Evolutionary conservation across 2,797 vertebrate genomes (phyloP), one percentile per base, ranked within the genome.

Genomic region (Poeciliopsis presidionis): DNA sequence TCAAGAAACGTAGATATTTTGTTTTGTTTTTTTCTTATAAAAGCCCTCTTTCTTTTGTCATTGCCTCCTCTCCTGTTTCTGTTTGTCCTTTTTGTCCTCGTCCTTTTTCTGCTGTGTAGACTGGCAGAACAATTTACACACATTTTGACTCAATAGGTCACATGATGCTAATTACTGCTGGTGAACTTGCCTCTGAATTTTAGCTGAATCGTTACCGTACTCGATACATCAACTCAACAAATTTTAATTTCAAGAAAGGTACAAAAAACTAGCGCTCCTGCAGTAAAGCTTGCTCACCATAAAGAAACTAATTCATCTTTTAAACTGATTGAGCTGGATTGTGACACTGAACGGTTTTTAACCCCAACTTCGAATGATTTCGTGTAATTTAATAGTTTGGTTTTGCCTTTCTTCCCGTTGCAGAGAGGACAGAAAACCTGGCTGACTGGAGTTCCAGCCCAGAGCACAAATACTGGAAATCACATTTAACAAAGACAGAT

Each of bases 381-480:
- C 0, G 14, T 39, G 63, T 11, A 11, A 39, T 36, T 41, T 20
- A 67, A 72, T 77, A 90, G 89, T 85, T 43, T 91, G 86, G 76
- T 76, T 51, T 72, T 70, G 39, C 33, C 33, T 63, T 80, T 76
- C 84, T 86, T 86, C 67, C 65, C 47, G 71, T 39, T 77, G 81
- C 84, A 85, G 82, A 67, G 7, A 51, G 20, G 49, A 22, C 49
- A 8, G 2, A 51, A 51, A 51, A 51, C 8, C 72, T 88, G 74
- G 77, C 76, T 84, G 82, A 69, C 46, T 76, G 47, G 72, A 61
- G 67, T 75, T 83, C 53, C 72, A 79, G 71, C 65, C 73, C 77
- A 72, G 69, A 78, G 85, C 76, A 83, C 70, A 79, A 84, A 72
- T 74, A 67, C 67, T 70, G 85, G 72, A 82, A 79, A 85, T 79